Base-by-base conservation (phyloP, 1,140 invertebrate genomes). In the Drosophila funebris region DNA sequence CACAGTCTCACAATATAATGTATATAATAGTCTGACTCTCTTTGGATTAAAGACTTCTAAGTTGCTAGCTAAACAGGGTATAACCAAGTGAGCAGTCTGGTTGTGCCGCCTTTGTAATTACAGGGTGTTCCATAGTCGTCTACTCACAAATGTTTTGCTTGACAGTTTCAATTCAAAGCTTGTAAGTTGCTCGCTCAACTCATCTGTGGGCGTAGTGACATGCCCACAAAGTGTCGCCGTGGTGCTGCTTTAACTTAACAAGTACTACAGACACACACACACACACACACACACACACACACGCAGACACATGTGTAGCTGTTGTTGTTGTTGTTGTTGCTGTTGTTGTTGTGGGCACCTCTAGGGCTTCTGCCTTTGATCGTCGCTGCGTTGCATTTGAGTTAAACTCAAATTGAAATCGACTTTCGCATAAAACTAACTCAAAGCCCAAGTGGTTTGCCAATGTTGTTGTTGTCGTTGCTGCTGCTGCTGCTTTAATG, bases 361-460 rank as follows among this genome's bases (percentile, higher is more conserved):
- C 3, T 58, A 36, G 53, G 62, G 53, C 62, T 68, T 61, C 64
- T 54, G 41, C 7, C 44, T 57, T 52, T 36, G 69, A 66, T 72
- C 63, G 44, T 13, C 33, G 20, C 27, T 48, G 29, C 8, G 36
- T 18, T 39, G 57, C 57, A 20, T 53, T 54, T 61, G 37, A 68
- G 64, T 52, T 73, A n/a, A 61, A 31, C 44, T 67, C 69, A 50
- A 52, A 57, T 29, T 48, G 33, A 31, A 43, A 58, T 31, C 37
- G 63, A 43, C 48, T 52, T 69, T 69, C 7, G 20, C 27, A 39
- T 33, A 41, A 67, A 52, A 50, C 66, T 43, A 69, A 61, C 62
- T 67, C 62, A 53, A 58, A 53, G 48, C 18, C 29, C 13, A 46
- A 46, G 7, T 24, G 14, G n/a, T 14, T 44, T 37, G 33, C 14